phyloP scores from a whole-genome alignment of 2,797 vertebrate species.

The Poeciliopsis presidionis region DNA sequence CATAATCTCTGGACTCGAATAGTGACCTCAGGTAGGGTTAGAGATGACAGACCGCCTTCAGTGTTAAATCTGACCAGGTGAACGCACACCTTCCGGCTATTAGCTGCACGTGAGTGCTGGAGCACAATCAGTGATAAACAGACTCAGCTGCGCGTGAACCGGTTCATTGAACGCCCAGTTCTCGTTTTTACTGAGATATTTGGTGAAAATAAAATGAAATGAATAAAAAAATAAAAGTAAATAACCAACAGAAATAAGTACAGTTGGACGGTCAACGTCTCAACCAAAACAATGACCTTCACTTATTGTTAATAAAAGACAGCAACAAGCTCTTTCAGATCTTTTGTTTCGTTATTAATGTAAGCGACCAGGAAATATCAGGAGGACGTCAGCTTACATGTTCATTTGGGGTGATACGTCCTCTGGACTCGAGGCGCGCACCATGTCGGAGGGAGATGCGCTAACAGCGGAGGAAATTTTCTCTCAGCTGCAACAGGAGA shows the following conservation, averaged over 20 bases:
- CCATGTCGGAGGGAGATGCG: conserved; percentile 54
- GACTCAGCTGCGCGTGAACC: conserved; percentile 30
- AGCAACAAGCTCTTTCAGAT: neutral
- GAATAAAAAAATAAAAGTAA: neutral
- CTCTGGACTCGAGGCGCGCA: neutral
- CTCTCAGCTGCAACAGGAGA: conserved; percentile 36
- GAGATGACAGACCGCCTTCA: neutral
- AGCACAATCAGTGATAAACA: conserved; percentile 27
- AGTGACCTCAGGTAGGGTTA: neutral
- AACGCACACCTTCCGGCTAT: conserved; percentile 16
- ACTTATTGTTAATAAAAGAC: neutral
- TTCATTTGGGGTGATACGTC: neutral
- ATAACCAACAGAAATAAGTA: neutral
- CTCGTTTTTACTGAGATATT: neutral
- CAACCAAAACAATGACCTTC: neutral
- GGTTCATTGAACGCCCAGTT: neutral
- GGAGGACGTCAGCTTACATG: neutral
- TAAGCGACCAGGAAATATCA: conserved; percentile 23
- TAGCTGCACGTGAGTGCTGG: conserved; percentile 22
- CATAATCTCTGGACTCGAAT: neutral
- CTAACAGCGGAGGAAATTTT: conserved; percentile 28
- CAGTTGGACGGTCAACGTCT: neutral
- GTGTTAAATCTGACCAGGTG: neutral
- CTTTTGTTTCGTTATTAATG: neutral
- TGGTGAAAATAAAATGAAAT: neutral